Evolutionary conservation across 1,140 invertebrate species (phyloP), one percentile per base, ranked within the genome.

Genomic region (Maniola jurtina): DNA sequence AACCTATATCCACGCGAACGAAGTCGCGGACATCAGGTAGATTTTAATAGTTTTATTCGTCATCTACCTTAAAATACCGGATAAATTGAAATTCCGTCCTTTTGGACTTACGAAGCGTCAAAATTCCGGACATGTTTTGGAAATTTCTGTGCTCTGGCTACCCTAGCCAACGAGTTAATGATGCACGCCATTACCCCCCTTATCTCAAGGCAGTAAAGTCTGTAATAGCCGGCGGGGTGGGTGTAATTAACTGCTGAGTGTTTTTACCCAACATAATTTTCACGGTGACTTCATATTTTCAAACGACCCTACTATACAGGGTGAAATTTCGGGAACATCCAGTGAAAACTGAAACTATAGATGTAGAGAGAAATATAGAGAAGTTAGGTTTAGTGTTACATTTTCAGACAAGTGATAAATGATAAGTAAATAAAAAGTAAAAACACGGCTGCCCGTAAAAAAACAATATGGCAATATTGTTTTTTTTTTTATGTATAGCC

Each of bases 281-380:
- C 69, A 70, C 60, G 68, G 64, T 71, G 66, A 77, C 70, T 75
- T 71, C 70, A 75, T 77, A 77, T 71, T 75, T 75, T 72, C 66
- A 70, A 75, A 76, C 68, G 63, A 66, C 64, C 68, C 54, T 66
- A 45, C 42, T 45, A n/a, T 45, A 45, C 42, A 45, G 42, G 42
- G 13, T 45, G 42, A 45, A 11, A 45, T 45, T 45, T 45, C 13
- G 13, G 42, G 13, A 45, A 2, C 42, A n/a, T 45, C 42, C 42
- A 45, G 4, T 25, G 25, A 25, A n/a, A n/a, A 45, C 10, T 2
- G 9, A 13, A 11, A 11, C 9, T 45, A 7, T 9, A 6, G 2
- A 38, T 38, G 36, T 36, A 36, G 36, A n/a, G n/a, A n/a, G n/a
- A n/a, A n/a, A n/a, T n/a, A n/a, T n/a, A n/a, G n/a, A n/a, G n/a